Conservation (phyloP, 2,797 vertebrate genomes). For the Tinamus major region DNA sequence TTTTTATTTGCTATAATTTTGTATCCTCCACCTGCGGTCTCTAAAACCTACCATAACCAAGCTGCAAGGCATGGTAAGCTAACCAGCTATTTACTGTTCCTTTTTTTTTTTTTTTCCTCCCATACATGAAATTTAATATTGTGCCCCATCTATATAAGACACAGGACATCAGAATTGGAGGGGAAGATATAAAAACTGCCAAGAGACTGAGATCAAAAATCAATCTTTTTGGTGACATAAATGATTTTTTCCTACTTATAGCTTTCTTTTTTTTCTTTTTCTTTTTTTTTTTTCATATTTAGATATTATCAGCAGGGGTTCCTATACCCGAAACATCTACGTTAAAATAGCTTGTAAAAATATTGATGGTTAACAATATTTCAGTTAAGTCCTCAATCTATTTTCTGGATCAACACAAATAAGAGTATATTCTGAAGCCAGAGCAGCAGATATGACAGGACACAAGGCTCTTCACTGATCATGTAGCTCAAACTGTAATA, state of each 20-base stretch:
- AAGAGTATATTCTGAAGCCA: neutral
- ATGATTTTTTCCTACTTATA: neutral
- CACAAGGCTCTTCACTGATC: neutral
- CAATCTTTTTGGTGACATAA: neutral
- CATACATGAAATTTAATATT: neutral
- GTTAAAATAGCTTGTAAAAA: neutral
- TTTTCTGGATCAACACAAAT: neutral
- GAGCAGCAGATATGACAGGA: neutral
- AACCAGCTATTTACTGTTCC: slow-evolving; percentile 19
- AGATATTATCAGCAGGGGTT: neutral
- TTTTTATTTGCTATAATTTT: slow-evolving; percentile 73
- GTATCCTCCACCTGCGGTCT: slow-evolving; percentile 64
- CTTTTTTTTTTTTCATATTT: neutral
- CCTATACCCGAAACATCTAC: neutral
- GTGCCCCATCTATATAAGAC: neutral
- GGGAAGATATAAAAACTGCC: neutral
- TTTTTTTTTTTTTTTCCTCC: neutral
- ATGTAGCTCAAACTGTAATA: neutral
- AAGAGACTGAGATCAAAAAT: slow-evolving; percentile 24
- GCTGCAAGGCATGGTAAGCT: slow-evolving; percentile 39
- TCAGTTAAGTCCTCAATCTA: neutral
- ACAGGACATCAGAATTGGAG: neutral
- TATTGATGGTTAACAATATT: neutral
- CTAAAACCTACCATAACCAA: slow-evolving; percentile 42
- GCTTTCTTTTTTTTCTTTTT: neutral